Evolutionary conservation across 2,797 vertebrate genomes (phyloP).

Genomic region (Bovichtus diacanthus): DNA sequence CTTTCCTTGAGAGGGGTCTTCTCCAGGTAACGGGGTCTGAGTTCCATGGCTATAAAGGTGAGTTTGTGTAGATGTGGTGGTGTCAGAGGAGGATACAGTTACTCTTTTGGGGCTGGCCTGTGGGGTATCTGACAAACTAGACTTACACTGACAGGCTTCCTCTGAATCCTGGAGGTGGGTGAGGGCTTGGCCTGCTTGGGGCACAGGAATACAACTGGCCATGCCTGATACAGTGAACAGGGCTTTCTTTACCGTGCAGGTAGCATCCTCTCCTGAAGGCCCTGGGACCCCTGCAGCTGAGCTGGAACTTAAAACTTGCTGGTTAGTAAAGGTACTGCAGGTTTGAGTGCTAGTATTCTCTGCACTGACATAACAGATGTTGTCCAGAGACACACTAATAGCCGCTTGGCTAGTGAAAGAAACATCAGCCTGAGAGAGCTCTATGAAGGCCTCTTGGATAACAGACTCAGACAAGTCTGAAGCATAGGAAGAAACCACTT

Average conservation of each 20-base stretch:
- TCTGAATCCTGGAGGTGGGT: slow-evolving; percentile 83
- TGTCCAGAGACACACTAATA: slow-evolving; percentile 94
- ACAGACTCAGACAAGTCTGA: slow-evolving; percentile 97
- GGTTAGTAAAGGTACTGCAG: slow-evolving; percentile 81
- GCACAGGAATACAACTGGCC: slow-evolving; percentile 94
- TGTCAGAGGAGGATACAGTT: slow-evolving; percentile 55
- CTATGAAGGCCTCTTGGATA: slow-evolving; percentile 98
- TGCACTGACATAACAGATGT: slow-evolving; percentile 89
- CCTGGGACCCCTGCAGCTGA: slow-evolving; percentile 52
- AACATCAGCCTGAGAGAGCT: slow-evolving; percentile 94
- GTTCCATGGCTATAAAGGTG: slow-evolving; percentile 57
- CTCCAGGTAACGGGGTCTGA: slow-evolving; percentile 54
- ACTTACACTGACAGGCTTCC: slow-evolving; percentile 72
- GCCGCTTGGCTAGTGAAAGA: slow-evolving; percentile 94
- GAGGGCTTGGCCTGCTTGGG: slow-evolving; percentile 91
- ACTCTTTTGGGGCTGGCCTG: slow-evolving; percentile 68
- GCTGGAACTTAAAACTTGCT: slow-evolving; percentile 69
- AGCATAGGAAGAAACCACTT: slow-evolving; percentile 93
- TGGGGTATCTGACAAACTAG: slow-evolving; percentile 60
- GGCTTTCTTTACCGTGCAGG: slow-evolving; percentile 93
- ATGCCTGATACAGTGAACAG: slow-evolving; percentile 94
- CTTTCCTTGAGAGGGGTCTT: slow-evolving; percentile 68
- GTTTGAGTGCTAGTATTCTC: slow-evolving; percentile 86
- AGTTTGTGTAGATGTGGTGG: slow-evolving; percentile 58
- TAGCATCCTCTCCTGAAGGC: slow-evolving; percentile 81